Evolutionary conservation across 2,113 vertebrate species (phyloP).

Genomic region (Ailurus styani): DNA sequence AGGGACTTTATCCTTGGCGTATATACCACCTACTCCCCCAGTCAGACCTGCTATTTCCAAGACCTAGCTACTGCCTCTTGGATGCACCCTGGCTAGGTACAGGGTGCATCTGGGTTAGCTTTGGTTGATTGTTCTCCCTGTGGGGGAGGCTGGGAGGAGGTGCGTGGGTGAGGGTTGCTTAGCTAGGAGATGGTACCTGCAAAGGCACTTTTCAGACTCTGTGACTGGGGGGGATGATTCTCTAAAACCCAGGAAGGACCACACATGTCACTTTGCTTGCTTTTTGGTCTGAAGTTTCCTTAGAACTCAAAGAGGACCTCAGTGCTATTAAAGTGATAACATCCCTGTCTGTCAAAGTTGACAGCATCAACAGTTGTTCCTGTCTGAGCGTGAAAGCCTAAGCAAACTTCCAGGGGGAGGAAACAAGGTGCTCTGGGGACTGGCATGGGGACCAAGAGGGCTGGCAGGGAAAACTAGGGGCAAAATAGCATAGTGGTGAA

Average conservation of each 20-base stretch:
- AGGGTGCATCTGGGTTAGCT: background rate
- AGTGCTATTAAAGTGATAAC: background rate
- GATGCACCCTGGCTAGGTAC: background rate
- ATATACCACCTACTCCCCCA: background rate
- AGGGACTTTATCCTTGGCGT: background rate
- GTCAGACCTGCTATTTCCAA: background rate
- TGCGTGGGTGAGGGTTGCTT: background rate
- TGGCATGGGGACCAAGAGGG: background rate
- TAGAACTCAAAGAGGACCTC: background rate
- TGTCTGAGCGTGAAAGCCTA: background rate
- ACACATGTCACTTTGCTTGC: background rate
- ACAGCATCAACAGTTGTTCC: background rate
- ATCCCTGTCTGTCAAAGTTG: background rate
- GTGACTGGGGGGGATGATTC: background rate
- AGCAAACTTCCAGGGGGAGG: background rate
- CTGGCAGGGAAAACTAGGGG: background rate
- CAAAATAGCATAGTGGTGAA: background rate
- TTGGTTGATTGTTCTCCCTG: background rate
- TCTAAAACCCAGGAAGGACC: background rate
- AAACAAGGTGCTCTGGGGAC: background rate
- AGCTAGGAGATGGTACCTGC: background rate
- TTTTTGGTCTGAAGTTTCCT: background rate
- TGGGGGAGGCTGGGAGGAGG: background rate
- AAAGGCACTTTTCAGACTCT: background rate
- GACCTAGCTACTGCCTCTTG: background rate